These are phyloP conservation scores for Mormyrus iriodes DNA, from an alignment of 2,113 vertebrate genomes.

Conservation along the genomic window DNA sequence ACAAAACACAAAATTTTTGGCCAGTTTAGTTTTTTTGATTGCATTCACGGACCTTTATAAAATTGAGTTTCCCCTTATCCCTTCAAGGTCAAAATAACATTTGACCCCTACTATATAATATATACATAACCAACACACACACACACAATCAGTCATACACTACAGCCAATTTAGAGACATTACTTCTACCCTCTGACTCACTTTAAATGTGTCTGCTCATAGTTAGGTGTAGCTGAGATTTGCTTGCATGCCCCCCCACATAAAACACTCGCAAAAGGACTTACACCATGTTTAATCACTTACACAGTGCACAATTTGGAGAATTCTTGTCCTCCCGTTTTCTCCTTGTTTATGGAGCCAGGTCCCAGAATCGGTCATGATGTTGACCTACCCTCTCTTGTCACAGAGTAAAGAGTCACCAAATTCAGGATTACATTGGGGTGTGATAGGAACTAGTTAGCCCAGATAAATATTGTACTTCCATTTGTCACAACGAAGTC, in stretches of 20 bases:
- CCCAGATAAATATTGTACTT: neutral
- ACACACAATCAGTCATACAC: neutral
- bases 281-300: neutral
- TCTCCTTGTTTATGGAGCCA: neutral
- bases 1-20: neutral
- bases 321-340: neutral
- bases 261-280: neutral
- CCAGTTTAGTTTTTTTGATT: neutral
- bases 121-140: neutral
- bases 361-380: neutral
- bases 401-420: neutral
- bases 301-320: neutral
- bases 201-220: neutral
- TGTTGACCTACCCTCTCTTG: neutral
- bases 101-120: neutral
- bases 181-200: neutral
- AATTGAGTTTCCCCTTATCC: neutral
- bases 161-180: neutral
- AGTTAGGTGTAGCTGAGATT: neutral
- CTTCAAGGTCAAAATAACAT: neutral
- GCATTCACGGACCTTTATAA: neutral
- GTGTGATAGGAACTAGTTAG: neutral
- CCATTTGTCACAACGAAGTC: neutral
- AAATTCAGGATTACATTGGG: neutral
- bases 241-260: neutral